Evolutionary conservation across 2,113 vertebrate species (phyloP), one percentile per base, ranked within the genome.

Genomic region (Tympanuchus pallidicinctus): DNA sequence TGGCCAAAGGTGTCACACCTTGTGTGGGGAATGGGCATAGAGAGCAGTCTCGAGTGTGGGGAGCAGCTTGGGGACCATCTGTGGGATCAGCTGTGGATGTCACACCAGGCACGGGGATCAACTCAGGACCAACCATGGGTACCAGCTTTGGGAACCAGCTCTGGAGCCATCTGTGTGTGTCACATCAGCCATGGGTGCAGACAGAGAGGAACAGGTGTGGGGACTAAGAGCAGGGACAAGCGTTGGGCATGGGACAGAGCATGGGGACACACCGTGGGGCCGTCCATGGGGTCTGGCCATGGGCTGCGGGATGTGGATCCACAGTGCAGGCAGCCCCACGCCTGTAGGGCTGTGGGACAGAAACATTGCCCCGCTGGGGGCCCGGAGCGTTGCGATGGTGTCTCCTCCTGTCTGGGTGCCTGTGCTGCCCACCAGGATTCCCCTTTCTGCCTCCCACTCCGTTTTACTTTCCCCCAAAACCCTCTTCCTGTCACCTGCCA

Each of bases 401-500:
- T 8, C 66, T 25, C 27, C n/a, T 38, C 36, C 60, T 14, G 10
- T 74, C 19, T 0, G 4, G 27, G 16, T 8, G 12, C 30, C 9
- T 1, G 0, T 28, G 61, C 16, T 7, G 13, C 38, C 61, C 11
- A 18, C 10, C 10, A 2, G 7, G 42, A 61, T 59, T 86, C 40
- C 78, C 19, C 16, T 64, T 78, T 86, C 84, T 28, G 65, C 40
- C 66, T 34, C 72, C 19, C 0, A 3, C 16, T 79, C 22, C 27
- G 52, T 89, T 95, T 65, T 38, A 42, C 59, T 91, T 89, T 95
- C 67, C 67, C 66, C 78, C 17, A 34, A 69, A 91, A 85, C 18
- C 59, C n/a, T 70, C 90, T 95, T 92, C 88, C 93, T 92, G 90
- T 59, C 91, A 85, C 88, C 92, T 89, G 90, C 43, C 28, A 19